Percentiles rank a stretch among this genome's conserved stretches.
phyloP scores from a whole-genome alignment of 2,888 invertebrate genomes.

The Sphecodes monilicornis region DNA sequence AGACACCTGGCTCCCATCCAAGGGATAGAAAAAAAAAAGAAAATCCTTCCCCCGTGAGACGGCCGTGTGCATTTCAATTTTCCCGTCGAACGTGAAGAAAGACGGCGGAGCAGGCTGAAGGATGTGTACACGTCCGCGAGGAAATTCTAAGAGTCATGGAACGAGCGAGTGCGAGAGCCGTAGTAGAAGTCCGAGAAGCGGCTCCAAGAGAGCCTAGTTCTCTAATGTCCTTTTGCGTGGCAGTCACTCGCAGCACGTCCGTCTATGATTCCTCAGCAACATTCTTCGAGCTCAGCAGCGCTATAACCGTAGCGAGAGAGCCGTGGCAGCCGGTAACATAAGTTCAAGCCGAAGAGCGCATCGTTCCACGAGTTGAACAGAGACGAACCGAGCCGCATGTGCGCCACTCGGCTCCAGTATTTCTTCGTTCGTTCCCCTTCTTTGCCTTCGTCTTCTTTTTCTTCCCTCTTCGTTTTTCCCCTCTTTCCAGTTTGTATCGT shows the following conservation, averaged over 20 bases:
- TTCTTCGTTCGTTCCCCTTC: constrained; percentile 64
- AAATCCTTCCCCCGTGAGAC: constrained; percentile 23
- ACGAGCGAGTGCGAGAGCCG: constrained; percentile 21
- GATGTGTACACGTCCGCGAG: constrained; percentile 47
- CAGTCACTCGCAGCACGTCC: constrained; percentile 66
- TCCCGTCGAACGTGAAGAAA: constrained; percentile 58
- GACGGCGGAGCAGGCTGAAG: constrained; percentile 19
- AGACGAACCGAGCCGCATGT: constrained; percentile 35
- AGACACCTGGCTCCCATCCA: constrained; percentile 50
- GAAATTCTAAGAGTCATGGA: constrained; percentile 57
- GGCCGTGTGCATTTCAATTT: constrained; percentile 58
- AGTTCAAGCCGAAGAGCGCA: constrained; percentile 39
- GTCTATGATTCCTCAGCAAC: constrained; percentile 72
- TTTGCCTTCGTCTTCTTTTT: constrained; percentile 38
- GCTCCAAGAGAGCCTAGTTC: constrained; percentile 52
- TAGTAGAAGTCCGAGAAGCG: background rate
- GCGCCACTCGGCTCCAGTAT: constrained; percentile 60
- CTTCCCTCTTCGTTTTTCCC: constrained; percentile 52
- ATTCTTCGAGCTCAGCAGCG: constrained; percentile 64
- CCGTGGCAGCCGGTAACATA: constrained; percentile 45
- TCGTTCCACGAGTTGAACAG: constrained; percentile 31
- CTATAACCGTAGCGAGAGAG: constrained; percentile 67
- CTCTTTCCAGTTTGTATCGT: constrained; percentile 64
- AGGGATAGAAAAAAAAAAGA: constrained; percentile 18
- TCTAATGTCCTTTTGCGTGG: constrained; percentile 59